Evolutionary conservation across 2,113 vertebrate species (phyloP), one percentile per base, ranked within the genome.

Genomic region (Galeopterus variegatus): DNA sequence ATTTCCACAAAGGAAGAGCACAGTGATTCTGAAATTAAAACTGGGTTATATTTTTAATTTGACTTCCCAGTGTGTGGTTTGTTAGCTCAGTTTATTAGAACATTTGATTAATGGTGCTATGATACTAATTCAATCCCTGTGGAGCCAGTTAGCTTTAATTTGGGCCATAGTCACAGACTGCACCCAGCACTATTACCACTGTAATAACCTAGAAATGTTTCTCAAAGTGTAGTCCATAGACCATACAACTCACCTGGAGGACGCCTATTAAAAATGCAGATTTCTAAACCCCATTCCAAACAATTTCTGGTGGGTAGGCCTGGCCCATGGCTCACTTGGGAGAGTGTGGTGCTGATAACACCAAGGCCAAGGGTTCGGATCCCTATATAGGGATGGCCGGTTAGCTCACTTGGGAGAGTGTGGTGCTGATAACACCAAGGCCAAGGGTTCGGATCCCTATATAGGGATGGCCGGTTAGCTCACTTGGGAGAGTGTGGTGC

Each of bases 1-100:
- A 82, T 52, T 85, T 96, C 52, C 28, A 84, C 21, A 97, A 17
- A 95, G 86, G 87, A 93, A 54, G 70, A 98, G 88, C 85, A 92
- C 75, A 95, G 95, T 69, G 73, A 94, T 23, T 79, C 52, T 50
- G 48, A 94, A 86, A 79, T 67, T 23, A 80, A 95, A 95, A 69
- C 23, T 45, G 96, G 52, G 91, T 92, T 87, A n/a, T 90, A 10
- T 41, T 84, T 88, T 88, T 41, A 92, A 95, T 58, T n/a, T 88
- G 36, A 84, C 12, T 72, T 48, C 36, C 80, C 12, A 89, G 81
- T 50, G 24, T 67, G 24, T 80, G 48, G 77, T 41, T 72, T 60
- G 19, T 88, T 79, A 50, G 79, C 14, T 96, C 5, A 48, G 9
- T 80, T 89, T 89, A 83, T 88, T 58, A 84, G 54, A 77, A 65